These are phyloP conservation scores for Enteromius treurensis DNA, from an alignment of 2,797 vertebrate genomes.

Conservation along the genomic window DNA sequence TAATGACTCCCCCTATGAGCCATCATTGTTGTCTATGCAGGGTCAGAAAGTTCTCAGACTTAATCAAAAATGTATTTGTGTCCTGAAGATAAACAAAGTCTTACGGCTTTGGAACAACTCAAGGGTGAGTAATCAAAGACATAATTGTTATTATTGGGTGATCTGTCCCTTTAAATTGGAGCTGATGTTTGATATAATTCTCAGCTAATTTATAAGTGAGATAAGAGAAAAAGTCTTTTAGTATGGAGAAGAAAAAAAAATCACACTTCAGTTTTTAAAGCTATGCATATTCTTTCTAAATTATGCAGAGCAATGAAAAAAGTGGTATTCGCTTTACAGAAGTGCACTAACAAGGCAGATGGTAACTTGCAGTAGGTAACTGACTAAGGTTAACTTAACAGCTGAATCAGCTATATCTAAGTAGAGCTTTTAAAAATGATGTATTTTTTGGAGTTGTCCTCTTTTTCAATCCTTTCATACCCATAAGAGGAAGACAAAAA, in stretches of 20 bases:
- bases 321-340: background rate
- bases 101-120: background rate
- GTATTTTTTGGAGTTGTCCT: conserved; percentile 18
- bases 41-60: too few relatives aligned
- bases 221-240: conserved; percentile 10
- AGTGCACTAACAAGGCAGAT: conserved; percentile 1
- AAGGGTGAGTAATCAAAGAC: background rate
- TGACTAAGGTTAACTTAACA: conserved; percentile 33
- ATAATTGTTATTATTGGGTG: background rate
- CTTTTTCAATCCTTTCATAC: conserved; percentile 1
- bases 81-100: background rate
- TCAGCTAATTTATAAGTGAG: background rate
- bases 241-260: background rate
- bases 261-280: conserved; percentile 11
- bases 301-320: conserved; percentile 12
- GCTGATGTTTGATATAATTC: background rate
- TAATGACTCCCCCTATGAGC: background rate
- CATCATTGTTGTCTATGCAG: too few relatives aligned
- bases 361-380: background rate
- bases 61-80: background rate
- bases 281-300: conserved; percentile 20
- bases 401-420: conserved; percentile 25
- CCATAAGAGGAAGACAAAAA: conserved; percentile 8
- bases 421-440: conserved; percentile 29
- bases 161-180: background rate